Evolutionary conservation across 2,888 invertebrate species (phyloP), one percentile per base, ranked within the genome.

Genomic region (Drosophila atripex): DNA sequence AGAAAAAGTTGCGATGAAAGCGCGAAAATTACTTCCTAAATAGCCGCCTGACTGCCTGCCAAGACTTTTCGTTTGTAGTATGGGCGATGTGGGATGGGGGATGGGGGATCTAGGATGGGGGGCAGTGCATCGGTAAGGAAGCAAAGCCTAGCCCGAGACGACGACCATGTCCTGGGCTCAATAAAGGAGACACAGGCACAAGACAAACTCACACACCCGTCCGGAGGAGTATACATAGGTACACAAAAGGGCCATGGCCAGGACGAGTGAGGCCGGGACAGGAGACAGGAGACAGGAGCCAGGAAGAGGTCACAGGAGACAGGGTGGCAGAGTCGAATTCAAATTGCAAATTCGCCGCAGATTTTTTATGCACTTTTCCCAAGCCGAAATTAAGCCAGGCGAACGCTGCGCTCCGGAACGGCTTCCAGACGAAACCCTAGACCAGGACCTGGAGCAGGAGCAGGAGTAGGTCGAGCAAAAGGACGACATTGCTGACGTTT

Each of bases 321-420:
- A 43, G 55, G 66, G 66, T 50, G 55, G 65, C 52, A 64, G 71
- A 82, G 80, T 69, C 78, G 69, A 87, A 82, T 85, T 85, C 76
- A 82, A 82, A 82, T 82, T 87, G 82, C 79, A 87, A 82, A 87
- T 80, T 82, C 82, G 79, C 86, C 85, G 82, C 87, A 85, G 87
- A 82, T 82, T 87, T 87, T 80, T 82, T 87, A 87, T 82, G 86
- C 87, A 82, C 79, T 85, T 82, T 87, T 82, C 84, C 83, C 72
- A 66, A 85, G 82, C 79, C 77, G 72, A 87, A 82, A 82, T 82
- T 87, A 87, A 82, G 82, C 83, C 86, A 87, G 73, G 82, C 60
- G 83, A 85, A 85, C 71, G 65, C 58, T 52, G 56, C 75, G 70
- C 75, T 69, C 58, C 73, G 60, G 73, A 80, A 80, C 80, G 82